Conservation (phyloP, 2,888 invertebrate species). For the Nysson spinosus region DNA sequence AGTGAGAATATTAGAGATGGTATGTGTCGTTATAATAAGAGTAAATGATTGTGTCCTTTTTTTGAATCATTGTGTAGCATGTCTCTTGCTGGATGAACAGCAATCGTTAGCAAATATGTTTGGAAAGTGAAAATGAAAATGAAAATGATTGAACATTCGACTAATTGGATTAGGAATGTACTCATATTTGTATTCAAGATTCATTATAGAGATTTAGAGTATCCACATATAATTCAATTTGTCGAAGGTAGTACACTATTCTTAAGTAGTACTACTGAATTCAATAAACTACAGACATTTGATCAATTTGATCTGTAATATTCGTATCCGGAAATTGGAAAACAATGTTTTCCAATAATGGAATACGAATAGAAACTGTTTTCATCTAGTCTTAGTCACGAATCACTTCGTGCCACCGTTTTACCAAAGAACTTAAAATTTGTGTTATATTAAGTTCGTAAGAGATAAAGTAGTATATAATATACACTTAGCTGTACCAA, state of each 20-base stretch:
- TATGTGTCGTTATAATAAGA: slow-evolving; percentile 46
- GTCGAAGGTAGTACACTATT: slow-evolving; percentile 53
- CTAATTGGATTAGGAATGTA: slow-evolving; percentile 57
- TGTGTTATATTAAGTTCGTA: slow-evolving; percentile 41
- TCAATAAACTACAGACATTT: slow-evolving; percentile 30
- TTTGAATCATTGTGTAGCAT: slow-evolving; percentile 46
- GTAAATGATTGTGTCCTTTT: slow-evolving; percentile 47
- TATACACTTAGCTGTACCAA: slow-evolving; percentile 16
- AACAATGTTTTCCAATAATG: slow-evolving; percentile 22
- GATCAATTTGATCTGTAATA: slow-evolving; percentile 23
- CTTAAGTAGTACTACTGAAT: slow-evolving; percentile 38
- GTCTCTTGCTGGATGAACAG: slow-evolving; percentile 27
- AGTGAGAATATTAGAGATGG: slow-evolving; percentile 46
- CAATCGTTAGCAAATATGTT: slow-evolving; percentile 29
- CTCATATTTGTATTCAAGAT: slow-evolving; percentile 58
- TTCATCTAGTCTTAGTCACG: slow-evolving; percentile 66
- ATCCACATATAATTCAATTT: slow-evolving; percentile 56
- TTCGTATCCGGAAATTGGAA: slow-evolving; percentile 24
- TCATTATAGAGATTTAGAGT: slow-evolving; percentile 51
- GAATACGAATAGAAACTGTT: slow-evolving; percentile 47
- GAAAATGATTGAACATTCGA: slow-evolving; percentile 43
- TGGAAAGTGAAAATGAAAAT: slow-evolving; percentile 31
- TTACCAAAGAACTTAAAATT: slow-evolving; percentile 60
- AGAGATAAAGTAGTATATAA: slow-evolving; percentile 6
- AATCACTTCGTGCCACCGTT: slow-evolving; percentile 49